Base-by-base conservation (phyloP, 2,113 vertebrate species). In the Gobiocypris rarus region DNA sequence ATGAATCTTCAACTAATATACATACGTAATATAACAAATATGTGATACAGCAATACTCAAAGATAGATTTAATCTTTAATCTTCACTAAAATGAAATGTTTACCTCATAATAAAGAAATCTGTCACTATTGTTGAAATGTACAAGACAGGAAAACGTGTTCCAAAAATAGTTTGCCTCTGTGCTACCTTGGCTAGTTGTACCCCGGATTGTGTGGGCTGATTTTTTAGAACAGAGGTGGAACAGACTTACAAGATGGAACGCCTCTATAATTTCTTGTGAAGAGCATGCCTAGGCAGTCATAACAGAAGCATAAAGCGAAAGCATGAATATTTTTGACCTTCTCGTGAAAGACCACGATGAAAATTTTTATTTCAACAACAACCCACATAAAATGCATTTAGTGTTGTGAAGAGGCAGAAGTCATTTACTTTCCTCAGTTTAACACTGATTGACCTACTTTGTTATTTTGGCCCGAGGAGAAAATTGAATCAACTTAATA, bases 361-460 rank as follows among this genome's bases (percentile, higher is more conserved):
- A 75, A 65, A 77, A 81, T 34, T 43, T 41, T 61, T 34, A 85
- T 87, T 87, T 84, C 34, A 79, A 69, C 65, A 85, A 75, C 81
- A 87, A 85, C 76, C 81, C 86, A 83, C 81, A 87, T 75, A 80
- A 67, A 71, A 79, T 59, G 78, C 74, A 43, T 80, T 24, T 22
- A 41, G 59, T 70, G 43, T 86, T 67, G 43, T 74, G n/a, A 19
- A 76, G 77, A 83, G 74, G 22, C 63, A 84, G 54, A 78, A 82
- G 22, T 83, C 45, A 52, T 59, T 78, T 82, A 80, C 83, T 59
- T 56, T 61, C 74, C 75, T 78, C 78, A 70, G n/a, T 75, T 86
- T 79, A 77, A 84, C 69, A 75, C 74, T 75, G 73, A 83, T 28
- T 84, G 86, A 86, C 82, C 81, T 86, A 87, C 82, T 84, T 89